Percentiles rank a stretch among this genome's conserved stretches.
Conservation (phyloP, 92 coral and sea anemone genomes). For the Porites rus region DNA sequence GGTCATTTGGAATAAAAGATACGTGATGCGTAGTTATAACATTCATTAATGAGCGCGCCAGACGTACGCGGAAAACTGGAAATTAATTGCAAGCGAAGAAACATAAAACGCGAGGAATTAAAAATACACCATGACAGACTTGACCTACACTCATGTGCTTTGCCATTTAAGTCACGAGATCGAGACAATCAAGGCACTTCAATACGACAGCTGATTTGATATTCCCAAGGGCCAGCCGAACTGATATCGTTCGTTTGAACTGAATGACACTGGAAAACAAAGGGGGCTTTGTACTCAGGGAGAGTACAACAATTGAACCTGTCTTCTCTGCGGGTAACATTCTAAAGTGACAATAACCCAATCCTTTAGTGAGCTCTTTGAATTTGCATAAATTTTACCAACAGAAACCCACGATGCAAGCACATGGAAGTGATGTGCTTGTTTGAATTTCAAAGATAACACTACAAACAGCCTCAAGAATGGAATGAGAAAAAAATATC, state of each 20-base stretch:
- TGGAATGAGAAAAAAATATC: neutral
- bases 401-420: conserved; percentile 34
- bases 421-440: conserved; percentile 71
- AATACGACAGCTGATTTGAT: conserved; percentile 40
- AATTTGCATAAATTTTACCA: conserved; percentile 68
- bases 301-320: conserved; percentile 51
- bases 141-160: conserved; percentile 24
- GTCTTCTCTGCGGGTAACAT: conserved; percentile 70
- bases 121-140: neutral
- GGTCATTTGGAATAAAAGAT: conserved; percentile 11
- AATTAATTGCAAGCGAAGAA: neutral
- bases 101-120: conserved; percentile 18
- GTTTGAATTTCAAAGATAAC: neutral
- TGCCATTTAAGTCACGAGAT: conserved; percentile 45
- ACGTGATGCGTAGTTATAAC: neutral
- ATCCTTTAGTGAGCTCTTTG: conserved; percentile 14
- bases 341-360: conserved; percentile 43
- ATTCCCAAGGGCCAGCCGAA: conserved; percentile 22
- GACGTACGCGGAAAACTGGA: neutral
- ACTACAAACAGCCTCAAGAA: neutral
- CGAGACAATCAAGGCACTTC: neutral
- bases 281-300: conserved; percentile 44
- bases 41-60: neutral
- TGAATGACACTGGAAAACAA: conserved; percentile 54
- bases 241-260: conserved; percentile 18